Conservation (phyloP, 2,797 vertebrate genomes). For the Sebastolobus altivelis region DNA sequence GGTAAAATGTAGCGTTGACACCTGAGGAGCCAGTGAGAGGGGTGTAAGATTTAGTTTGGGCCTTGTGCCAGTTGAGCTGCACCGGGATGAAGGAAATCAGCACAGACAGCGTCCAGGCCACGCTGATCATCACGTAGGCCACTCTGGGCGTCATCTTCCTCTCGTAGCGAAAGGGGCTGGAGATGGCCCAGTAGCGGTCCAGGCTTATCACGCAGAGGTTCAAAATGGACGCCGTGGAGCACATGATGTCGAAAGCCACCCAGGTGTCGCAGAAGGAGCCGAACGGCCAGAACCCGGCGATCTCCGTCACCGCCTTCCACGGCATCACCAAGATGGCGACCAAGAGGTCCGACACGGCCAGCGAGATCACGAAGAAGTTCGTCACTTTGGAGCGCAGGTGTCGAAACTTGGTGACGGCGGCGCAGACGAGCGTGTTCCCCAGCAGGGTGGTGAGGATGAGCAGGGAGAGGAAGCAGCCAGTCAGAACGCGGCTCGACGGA, state of each 20-base stretch:
- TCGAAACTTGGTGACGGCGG: constrained; percentile 94
- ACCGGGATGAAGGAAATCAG: constrained; percentile 99
- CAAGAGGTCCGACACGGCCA: constrained; percentile 96
- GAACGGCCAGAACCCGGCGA: constrained; percentile 97
- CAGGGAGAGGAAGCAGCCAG: constrained; percentile 94
- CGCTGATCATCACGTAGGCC: constrained; percentile 95
- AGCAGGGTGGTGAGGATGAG: constrained; percentile 96
- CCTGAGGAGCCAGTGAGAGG: constrained; percentile 69
- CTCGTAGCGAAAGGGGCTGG: constrained; percentile 97
- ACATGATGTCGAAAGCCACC: constrained; percentile 99
- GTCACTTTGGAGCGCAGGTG: constrained; percentile 98
- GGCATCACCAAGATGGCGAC: constrained; percentile 99
- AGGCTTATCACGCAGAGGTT: constrained; percentile 98
- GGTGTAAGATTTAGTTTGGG: constrained; percentile 77
- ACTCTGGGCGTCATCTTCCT: constrained; percentile 99
- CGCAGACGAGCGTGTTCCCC: constrained; percentile 95
- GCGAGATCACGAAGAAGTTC: constrained; percentile 98
- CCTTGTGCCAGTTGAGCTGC: constrained; percentile 99
- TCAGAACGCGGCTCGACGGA: constrained; percentile 92
- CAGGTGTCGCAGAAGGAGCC: constrained; percentile 98
- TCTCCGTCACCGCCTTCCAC: constrained; percentile 97
- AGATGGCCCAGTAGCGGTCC: constrained; percentile 99
- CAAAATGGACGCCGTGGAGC: constrained; percentile 97
- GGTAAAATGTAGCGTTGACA: constrained; percentile 83
- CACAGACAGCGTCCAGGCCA: constrained; percentile 95